phyloP scores from a whole-genome alignment of 2,113 vertebrate genomes.

The Scalopus aquaticus region DNA sequence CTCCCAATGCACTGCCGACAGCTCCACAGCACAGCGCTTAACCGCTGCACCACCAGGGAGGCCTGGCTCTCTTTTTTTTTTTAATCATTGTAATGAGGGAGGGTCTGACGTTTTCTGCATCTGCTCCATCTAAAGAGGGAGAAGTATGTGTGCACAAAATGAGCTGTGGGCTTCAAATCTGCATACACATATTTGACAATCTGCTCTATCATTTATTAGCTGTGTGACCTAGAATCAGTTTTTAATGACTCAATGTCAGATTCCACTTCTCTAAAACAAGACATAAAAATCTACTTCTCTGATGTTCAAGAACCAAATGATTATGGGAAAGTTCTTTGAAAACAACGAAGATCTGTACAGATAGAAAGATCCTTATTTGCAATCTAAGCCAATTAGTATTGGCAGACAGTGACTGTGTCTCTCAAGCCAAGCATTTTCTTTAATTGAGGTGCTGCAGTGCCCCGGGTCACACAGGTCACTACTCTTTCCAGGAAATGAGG shows the following conservation, averaged over 20 bases:
- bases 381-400: not conserved
- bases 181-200: fast-evolving
- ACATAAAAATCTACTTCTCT: not conserved
- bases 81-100: not conserved
- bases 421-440: not conserved
- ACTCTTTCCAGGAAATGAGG: not conserved
- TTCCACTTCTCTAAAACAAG: not conserved
- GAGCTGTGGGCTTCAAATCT: not conserved
- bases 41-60: too few species aligned
- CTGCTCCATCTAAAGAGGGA: not conserved
- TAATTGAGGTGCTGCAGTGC: not conserved
- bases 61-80: too few species aligned
- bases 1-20: too few species aligned
- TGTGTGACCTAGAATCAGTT: not conserved
- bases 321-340: not conserved
- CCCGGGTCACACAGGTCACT: not conserved
- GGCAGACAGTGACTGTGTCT: not conserved
- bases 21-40: too few species aligned
- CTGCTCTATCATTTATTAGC: not conserved
- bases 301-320: not conserved
- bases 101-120: not conserved
- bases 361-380: not conserved
- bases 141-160: not conserved
- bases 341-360: not conserved
- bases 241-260: not conserved